A percentile compares a stretch with the other conserved stretches of the same genome.
phyloP scores from a whole-genome alignment of 2,797 vertebrate species.

The Phylloscopus collybita region DNA sequence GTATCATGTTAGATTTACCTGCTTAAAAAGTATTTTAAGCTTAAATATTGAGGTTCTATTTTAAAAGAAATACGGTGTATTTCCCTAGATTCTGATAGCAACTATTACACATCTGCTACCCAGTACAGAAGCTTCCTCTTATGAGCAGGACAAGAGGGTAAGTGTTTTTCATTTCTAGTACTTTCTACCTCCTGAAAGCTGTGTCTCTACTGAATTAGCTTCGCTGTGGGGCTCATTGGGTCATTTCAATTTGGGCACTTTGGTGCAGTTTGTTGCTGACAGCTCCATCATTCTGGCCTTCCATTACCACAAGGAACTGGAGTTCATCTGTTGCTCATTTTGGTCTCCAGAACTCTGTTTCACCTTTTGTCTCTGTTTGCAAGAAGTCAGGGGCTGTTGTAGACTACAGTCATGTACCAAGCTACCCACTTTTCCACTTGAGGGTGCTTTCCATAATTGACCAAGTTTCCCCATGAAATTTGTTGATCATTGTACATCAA shows the following conservation, averaged over 20 bases:
- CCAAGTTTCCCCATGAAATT: neutral
- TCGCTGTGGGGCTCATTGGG: neutral
- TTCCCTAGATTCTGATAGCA: slow-evolving; percentile 90
- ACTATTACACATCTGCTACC: slow-evolving; percentile 94
- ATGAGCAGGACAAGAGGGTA: slow-evolving; percentile 97
- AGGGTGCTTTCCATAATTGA: neutral
- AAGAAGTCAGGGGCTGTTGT: neutral
- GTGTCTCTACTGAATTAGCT: neutral
- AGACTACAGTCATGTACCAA: neutral
- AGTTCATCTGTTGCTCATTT: neutral
- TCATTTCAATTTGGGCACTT: neutral
- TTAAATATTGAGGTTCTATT: neutral
- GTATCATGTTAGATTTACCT: neutral
- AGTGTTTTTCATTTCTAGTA: slow-evolving; percentile 14
- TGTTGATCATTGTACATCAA: neutral
- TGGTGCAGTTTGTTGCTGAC: neutral
- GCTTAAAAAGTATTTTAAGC: neutral
- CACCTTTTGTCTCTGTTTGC: neutral
- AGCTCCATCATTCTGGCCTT: neutral
- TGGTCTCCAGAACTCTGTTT: neutral
- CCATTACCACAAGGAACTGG: neutral
- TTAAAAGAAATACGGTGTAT: slow-evolving; percentile 38
- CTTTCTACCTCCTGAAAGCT: neutral
- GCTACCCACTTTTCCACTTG: neutral
- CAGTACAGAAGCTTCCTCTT: slow-evolving; percentile 90